A percentile compares a stretch with the other conserved stretches of the same genome.
These are phyloP conservation scores for Parnassius orleans DNA, from an alignment of 2,888 invertebrate species.

Conservation along the genomic window DNA sequence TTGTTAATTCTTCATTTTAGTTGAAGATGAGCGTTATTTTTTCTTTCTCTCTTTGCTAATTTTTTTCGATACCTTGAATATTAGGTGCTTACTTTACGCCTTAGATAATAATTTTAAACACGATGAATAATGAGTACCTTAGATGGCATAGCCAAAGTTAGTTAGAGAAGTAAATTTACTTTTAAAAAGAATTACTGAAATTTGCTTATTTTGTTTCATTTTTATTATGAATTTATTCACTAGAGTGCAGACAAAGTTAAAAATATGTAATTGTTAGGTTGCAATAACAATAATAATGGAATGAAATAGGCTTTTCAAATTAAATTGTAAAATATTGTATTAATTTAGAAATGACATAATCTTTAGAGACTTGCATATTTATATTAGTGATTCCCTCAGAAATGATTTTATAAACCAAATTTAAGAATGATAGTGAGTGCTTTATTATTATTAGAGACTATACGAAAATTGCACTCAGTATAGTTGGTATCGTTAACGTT, in stretches of 20 bases:
- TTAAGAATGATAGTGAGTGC: slow-evolving; percentile 73
- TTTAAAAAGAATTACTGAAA: slow-evolving; percentile 47
- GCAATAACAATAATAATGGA: slow-evolving; percentile 16
- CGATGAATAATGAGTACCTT: slow-evolving; percentile 54
- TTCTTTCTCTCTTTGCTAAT: slow-evolving; percentile 49
- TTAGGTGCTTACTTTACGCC: slow-evolving; percentile 75
- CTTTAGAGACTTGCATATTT: slow-evolving; percentile 71
- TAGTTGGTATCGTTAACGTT: slow-evolving; percentile 65
- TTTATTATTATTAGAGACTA: slow-evolving; percentile 70
- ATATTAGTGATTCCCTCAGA: slow-evolving; percentile 56
- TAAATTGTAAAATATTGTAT: slow-evolving; percentile 59
- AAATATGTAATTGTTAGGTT: slow-evolving; percentile 8
- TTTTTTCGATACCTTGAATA: slow-evolving; percentile 49
- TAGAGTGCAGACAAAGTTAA: slow-evolving; percentile 1
- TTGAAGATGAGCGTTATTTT: slow-evolving; percentile 49
- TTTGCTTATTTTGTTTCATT: slow-evolving; percentile 35
- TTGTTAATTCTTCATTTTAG: slow-evolving; percentile 62
- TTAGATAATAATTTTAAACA: slow-evolving; percentile 59
- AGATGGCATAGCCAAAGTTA: slow-evolving; percentile 79
- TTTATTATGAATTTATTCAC: slow-evolving; percentile 3
- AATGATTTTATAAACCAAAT: slow-evolving; percentile 70
- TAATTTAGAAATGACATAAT: slow-evolving; percentile 68
- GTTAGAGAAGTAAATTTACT: slow-evolving; percentile 65
- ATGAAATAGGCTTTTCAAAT: slow-evolving; percentile 30
- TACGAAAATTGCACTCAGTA: slow-evolving; percentile 68